Evolutionary conservation across 1,140 invertebrate genomes (phyloP).

Genomic region (Euwallacea similis): DNA sequence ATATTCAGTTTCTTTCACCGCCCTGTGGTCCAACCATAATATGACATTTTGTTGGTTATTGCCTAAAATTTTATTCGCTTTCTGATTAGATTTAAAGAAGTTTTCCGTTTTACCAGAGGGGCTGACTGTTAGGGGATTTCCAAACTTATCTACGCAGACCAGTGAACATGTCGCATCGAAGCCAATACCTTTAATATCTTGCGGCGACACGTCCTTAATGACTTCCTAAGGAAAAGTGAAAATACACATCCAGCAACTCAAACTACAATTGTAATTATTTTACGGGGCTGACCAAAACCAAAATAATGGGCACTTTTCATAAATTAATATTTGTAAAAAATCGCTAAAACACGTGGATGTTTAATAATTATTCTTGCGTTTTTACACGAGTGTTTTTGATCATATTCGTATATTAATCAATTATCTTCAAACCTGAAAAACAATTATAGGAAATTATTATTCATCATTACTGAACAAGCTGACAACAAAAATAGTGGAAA

Average conservation of each 20-base stretch:
- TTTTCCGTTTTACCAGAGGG: constrained; percentile 60
- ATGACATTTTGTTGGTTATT: constrained; percentile 81
- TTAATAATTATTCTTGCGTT: too few relatives aligned
- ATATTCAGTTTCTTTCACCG: constrained; percentile 74
- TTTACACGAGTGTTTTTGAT: too few relatives aligned
- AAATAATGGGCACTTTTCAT: too few relatives aligned
- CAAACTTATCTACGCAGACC: constrained; percentile 74
- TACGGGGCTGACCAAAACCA: too few relatives aligned
- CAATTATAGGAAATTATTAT: constrained; percentile 52
- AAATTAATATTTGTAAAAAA: too few relatives aligned
- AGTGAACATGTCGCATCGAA: constrained; percentile 97
- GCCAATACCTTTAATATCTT: constrained; percentile 77
- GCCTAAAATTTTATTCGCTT: constrained; percentile 52
- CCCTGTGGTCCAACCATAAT: constrained; percentile 97
- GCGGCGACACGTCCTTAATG: too few relatives aligned
- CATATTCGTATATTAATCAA: constrained; percentile 33
- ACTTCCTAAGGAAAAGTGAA: too few relatives aligned
- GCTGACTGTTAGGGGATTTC: constrained; percentile 74
- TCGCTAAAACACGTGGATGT: too few relatives aligned
- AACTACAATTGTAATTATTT: too few relatives aligned
- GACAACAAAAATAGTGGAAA: constrained; percentile 40
- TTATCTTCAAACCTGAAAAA: constrained; percentile 56
- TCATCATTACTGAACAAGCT: constrained; percentile 52
- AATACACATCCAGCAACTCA: too few relatives aligned
- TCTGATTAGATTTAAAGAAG: not conserved